Evolutionary conservation across 2,113 vertebrate species (phyloP).

Genomic region (Mastomys natalensis): DNA sequence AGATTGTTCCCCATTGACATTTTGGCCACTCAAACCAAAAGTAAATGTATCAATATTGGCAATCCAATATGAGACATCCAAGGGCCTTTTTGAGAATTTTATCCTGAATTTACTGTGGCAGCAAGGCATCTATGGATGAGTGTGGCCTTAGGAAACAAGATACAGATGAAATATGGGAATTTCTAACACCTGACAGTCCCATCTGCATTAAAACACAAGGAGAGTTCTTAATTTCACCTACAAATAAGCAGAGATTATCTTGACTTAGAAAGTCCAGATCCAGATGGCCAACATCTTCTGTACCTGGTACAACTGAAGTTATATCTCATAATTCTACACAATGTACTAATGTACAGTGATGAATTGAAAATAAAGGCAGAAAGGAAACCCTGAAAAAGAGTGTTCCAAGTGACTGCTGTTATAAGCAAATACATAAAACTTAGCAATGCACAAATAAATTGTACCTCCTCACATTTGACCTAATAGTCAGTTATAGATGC

Average conservation of each 20-base stretch:
- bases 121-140: background rate
- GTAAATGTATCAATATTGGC: background rate
- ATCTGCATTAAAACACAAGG: background rate
- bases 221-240: slow-evolving; percentile 30
- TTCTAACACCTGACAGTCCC: background rate
- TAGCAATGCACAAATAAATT: background rate
- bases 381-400: background rate
- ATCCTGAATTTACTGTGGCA: background rate
- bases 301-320: background rate
- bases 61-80: background rate
- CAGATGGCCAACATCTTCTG: slow-evolving; percentile 34
- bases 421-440: background rate
- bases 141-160: slow-evolving; percentile 9
- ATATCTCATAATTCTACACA: background rate
- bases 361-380: background rate
- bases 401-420: background rate
- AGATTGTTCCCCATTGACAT: background rate
- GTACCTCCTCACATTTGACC: background rate
- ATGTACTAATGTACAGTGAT: background rate
- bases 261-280: background rate
- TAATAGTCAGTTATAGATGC: background rate
- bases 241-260: slow-evolving; percentile 17
- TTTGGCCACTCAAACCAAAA: background rate
- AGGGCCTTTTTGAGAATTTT: background rate
- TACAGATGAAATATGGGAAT: background rate